Evolutionary conservation across 1,140 invertebrate species (phyloP).

Genomic region (Agrilus planipennis): DNA sequence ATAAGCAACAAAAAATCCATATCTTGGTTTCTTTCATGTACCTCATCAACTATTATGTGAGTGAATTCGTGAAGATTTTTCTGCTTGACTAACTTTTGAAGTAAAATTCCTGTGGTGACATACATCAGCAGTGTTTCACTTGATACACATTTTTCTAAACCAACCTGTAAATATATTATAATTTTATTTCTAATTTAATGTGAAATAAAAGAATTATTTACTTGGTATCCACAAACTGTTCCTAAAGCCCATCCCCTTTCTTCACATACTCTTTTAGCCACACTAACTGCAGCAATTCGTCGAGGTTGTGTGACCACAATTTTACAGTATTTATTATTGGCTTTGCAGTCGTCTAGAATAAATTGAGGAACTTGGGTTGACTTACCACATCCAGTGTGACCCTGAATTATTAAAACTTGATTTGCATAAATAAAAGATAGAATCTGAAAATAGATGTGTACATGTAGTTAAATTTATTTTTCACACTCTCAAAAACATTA

Average conservation of each 20-base stretch:
- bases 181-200: background rate
- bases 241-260: conserved; percentile 73
- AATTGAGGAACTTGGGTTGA: conserved; percentile 83
- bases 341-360: conserved; percentile 62
- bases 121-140: conserved; percentile 72
- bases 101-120: conserved; percentile 71
- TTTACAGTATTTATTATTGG: conserved; percentile 45
- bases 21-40: conserved; percentile 91
- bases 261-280: conserved; percentile 70
- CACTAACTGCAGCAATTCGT: conserved; percentile 77
- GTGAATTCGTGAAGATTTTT: conserved; percentile 59
- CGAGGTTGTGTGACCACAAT: conserved; percentile 87
- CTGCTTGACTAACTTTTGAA: conserved; percentile 58
- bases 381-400: conserved; percentile 67
- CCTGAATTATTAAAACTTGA: conserved; percentile 71
- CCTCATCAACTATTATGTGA: conserved; percentile 89
- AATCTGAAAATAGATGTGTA: conserved; percentile 32
- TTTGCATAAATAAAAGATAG: conserved; percentile 50
- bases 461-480: background rate
- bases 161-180: conserved; percentile 36
- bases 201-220: conserved; percentile 16
- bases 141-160: conserved; percentile 40
- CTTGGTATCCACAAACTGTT: conserved; percentile 74
- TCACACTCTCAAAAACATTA: too few species aligned
- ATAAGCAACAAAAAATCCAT: conserved; percentile 84